Conservation (phyloP, 92 coral and sea anemone species). For the Epizoanthus scotinus region DNA sequence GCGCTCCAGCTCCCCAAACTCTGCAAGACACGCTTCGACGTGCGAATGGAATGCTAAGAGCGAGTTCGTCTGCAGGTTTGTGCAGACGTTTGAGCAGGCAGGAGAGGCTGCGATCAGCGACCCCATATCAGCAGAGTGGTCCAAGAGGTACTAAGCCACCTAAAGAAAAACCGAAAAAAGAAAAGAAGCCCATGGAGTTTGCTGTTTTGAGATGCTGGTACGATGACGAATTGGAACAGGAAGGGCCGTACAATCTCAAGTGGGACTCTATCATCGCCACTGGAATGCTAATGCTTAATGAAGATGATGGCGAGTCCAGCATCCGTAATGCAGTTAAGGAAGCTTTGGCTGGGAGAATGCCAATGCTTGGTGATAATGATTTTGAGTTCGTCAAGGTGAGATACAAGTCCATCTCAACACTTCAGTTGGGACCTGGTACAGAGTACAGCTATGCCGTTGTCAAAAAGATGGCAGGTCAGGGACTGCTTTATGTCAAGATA, state of each 20-base stretch:
- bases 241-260: no score
- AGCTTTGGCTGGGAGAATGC: conserved; percentile 20
- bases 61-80: conserved; percentile 50
- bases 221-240: no score
- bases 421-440: conserved; percentile 48
- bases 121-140: conserved; percentile 15
- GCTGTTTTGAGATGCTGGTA: no score
- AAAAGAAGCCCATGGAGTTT: no score
- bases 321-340: conserved; percentile 35
- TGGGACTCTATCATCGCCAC: conserved; percentile 56
- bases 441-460: conserved; percentile 54
- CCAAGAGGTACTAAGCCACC: no score
- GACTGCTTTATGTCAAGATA: conserved; percentile 44
- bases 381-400: conserved; percentile 54
- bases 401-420: conserved; percentile 36
- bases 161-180: no score
- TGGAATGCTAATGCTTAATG: conserved; percentile 48
- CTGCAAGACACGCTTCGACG: conserved; percentile 43
- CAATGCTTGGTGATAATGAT: conserved; percentile 38
- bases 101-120: conserved; percentile 43
- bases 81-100: conserved; percentile 43
- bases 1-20: conserved; percentile 25
- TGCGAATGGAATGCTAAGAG: conserved; percentile 45
- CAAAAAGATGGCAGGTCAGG: conserved; percentile 59
- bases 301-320: conserved; percentile 48